Evolutionary conservation across 2,113 vertebrate species (phyloP), one percentile per base, ranked within the genome.

Genomic region (Bos taurus): DNA sequence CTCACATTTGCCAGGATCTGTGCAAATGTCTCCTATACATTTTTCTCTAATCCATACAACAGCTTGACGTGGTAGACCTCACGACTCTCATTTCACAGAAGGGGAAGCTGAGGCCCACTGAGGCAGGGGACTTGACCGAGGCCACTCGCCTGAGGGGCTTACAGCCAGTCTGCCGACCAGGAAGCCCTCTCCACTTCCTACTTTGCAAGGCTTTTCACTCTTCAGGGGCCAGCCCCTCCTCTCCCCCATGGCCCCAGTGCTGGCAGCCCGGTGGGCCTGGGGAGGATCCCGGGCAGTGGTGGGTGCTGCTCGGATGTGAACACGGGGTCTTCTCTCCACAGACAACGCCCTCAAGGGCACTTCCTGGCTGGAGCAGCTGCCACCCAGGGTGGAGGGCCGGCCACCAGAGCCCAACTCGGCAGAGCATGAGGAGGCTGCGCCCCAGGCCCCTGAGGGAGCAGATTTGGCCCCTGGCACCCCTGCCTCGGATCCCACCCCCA

Each of bases 271-370:
- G 30, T 2, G 30, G 80, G 40, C 13, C 30, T 33, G 5, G 64
- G 36, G 50, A 71, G 48, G 50, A 23, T 30, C n/a, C 23, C 1
- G 4, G 12, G 57, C 10, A 26, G 23, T 5, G 3, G 33, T 21
- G 7, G 17, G 28, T 28, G 19, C 57, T 62, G 8, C 48, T 3
- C 3, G 23, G 71, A 14, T 1, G 6, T 84, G 59, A 94, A 28
- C 40, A 5, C 43, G 1, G 26, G 7, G 59, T 43, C 4, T 95
- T 30, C 46, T 96, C 74, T 97, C n/a, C 26, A 0, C 98, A 99
- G 99, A 99, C 67, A 98, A 98, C 28, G 21, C 98, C 1, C 98
- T 80, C 25, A 99, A 98, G 97, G 97, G 97, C 1, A 98, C 92
- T 3, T 95, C 98, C 2, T 97, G 78, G 50, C 97, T 96, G 14